Percentiles rank a stretch among this genome's conserved stretches.
These are phyloP conservation scores for Centropus unirufus DNA, from an alignment of 2,113 vertebrate species.

Conservation along the genomic window DNA sequence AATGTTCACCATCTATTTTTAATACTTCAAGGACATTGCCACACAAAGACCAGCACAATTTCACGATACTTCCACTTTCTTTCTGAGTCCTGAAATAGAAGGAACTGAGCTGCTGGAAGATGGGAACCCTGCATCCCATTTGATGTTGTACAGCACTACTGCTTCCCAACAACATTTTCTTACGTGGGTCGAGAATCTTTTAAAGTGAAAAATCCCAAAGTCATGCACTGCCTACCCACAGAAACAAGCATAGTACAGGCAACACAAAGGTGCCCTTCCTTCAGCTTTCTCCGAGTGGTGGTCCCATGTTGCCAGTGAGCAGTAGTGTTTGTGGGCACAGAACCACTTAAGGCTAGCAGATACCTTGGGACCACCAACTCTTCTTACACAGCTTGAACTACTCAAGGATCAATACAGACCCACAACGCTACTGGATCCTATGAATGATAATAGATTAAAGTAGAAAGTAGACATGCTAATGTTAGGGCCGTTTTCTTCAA, in stretches of 20 bases:
- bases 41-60: neutral
- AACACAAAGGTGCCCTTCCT: neutral
- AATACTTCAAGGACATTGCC: neutral
- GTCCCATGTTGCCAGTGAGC: neutral
- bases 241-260: neutral
- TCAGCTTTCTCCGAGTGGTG: neutral
- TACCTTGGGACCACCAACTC: neutral
- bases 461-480: neutral
- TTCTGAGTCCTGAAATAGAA: neutral
- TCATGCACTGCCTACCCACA: neutral
- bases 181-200: neutral
- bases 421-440: too few relatives aligned
- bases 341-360: too few relatives aligned
- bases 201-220: neutral
- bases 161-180: neutral
- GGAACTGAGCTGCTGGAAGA: neutral
- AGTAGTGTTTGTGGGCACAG: neutral
- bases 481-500: neutral
- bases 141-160: too few relatives aligned
- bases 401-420: neutral
- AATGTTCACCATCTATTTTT: neutral
- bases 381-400: neutral
- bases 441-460: accelerated
- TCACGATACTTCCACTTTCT: neutral
- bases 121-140: neutral